These are phyloP conservation scores for Prosopocoilus inquinatus DNA, from an alignment of 2,888 invertebrate species.

Conservation along the genomic window DNA sequence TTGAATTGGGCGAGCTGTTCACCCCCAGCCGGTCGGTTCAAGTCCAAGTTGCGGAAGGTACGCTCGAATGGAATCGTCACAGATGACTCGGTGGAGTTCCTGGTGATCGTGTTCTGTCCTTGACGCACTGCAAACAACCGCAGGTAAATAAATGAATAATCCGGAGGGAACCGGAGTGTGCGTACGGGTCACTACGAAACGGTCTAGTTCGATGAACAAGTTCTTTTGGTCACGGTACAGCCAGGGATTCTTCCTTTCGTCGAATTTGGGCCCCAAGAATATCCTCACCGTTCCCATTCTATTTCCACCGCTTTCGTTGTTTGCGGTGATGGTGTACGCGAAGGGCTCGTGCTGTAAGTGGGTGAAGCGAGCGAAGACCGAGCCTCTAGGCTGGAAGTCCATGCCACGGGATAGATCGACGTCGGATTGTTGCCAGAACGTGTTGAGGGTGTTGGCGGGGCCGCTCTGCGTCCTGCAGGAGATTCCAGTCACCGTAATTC, in stretches of 20 bases:
- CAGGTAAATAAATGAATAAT: background rate
- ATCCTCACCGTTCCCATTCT: slow-evolving; percentile 66
- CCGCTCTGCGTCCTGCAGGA: slow-evolving; percentile 56
- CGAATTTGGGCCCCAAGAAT: slow-evolving; percentile 66
- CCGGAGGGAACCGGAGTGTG: slow-evolving; percentile 18
- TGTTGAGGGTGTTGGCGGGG: slow-evolving; percentile 58
- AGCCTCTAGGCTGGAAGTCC: slow-evolving; percentile 77
- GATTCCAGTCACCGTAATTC: slow-evolving; percentile 60
- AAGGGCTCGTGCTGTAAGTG: slow-evolving; percentile 76
- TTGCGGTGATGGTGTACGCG: slow-evolving; percentile 56
- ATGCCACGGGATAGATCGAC: slow-evolving; percentile 77
- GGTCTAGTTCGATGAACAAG: slow-evolving; percentile 73
- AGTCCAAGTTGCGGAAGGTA: slow-evolving; percentile 72
- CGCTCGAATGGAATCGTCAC: slow-evolving; percentile 82
- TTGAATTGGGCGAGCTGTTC: slow-evolving; percentile 60
- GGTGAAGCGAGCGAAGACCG: slow-evolving; percentile 70
- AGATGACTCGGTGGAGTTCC: slow-evolving; percentile 68
- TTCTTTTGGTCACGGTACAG: slow-evolving; percentile 61
- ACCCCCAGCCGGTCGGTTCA: slow-evolving; percentile 59
- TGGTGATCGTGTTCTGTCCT: slow-evolving; percentile 65
- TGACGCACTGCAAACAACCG: slow-evolving; percentile 56
- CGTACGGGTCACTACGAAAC: slow-evolving; percentile 64
- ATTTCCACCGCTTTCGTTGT: slow-evolving; percentile 55
- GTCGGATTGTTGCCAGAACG: slow-evolving; percentile 79
- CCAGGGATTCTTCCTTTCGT: slow-evolving; percentile 63